Base-by-base conservation (phyloP, 2,797 vertebrate genomes). In the Poecilia gillii region DNA sequence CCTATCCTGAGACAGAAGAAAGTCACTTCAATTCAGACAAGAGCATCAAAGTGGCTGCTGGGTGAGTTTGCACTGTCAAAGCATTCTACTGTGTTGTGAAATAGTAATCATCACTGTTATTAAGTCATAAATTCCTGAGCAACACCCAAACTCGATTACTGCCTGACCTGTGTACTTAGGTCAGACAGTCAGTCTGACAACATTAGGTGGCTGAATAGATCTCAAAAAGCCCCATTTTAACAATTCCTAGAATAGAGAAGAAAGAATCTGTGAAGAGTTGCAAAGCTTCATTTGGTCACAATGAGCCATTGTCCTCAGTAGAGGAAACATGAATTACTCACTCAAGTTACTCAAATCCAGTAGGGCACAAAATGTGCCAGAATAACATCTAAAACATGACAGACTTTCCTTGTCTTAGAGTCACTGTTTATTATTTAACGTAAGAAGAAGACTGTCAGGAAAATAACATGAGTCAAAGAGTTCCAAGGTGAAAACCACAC, bases 1-100 rank as follows among this genome's bases (percentile, higher is more conserved):
- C 97, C 78, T 99, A 97, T 88, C 98, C 98, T 0, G 98, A 99
- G 91, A 96, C 96, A 31, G 96, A 98, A 82, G 92, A 98, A 90
- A 97, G 96, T 90, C 86, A 85, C 78, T 97, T 97, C 81, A 96
- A 90, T 89, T 95, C 90, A 41, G 77, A 95, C 0, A 90, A 94
- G 49, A 96, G 83, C 0, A 80, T 99, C 86, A 92, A 77, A 87
- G 83, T 98, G 43, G 84, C 93, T 55, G 71, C 66, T 0, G 96
- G 98, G 98, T 99, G 78, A 89, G 97, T 90, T 96, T 92, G 73
- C 53, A 25, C 7, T 1, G 31, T 33, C 47, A 16, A 6, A 49
- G 70, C 47, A 25, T 4, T 6, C 28, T 2, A 4, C 36, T 8
- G 23, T 39, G 25, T 25, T 45, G 39, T 70, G 1, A 66, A 66